A percentile compares a stretch with the other conserved stretches of the same genome.
phyloP scores from a whole-genome alignment of 2,888 invertebrate genomes.

The Brachylomia viminalis region DNA sequence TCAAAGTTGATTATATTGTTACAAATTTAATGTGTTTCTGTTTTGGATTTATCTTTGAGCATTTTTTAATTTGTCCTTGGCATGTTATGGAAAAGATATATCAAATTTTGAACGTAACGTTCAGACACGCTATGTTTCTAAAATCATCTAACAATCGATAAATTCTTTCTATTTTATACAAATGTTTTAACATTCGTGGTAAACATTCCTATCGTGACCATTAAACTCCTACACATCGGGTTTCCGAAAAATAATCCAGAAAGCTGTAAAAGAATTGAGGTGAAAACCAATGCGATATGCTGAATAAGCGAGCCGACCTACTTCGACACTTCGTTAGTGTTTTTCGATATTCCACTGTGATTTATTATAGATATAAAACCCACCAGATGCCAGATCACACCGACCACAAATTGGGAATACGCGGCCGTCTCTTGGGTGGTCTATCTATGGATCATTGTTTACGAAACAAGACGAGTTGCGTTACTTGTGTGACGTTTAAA shows the following conservation, averaged over 20 bases:
- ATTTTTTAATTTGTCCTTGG: background rate
- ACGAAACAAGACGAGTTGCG: constrained; percentile 68
- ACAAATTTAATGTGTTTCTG: background rate
- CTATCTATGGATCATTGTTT: constrained; percentile 77
- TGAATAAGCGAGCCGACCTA: constrained; percentile 79
- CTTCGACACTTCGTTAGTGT: constrained; percentile 81
- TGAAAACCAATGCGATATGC: constrained; percentile 70
- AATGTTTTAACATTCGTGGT: constrained; percentile 26
- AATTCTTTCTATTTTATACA: background rate
- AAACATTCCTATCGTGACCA: constrained; percentile 48
- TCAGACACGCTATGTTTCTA: constrained; percentile 1
- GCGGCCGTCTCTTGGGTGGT: constrained; percentile 80
- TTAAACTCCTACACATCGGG: constrained; percentile 63
- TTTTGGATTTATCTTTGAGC: background rate
- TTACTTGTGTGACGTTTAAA: constrained; percentile 61
- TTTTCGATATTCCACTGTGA: constrained; percentile 81
- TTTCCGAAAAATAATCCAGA: constrained; percentile 65
- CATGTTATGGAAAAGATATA: too few species aligned
- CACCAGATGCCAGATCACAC: constrained; percentile 81
- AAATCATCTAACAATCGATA: constrained; percentile 4
- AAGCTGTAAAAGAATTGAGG: constrained; percentile 73
- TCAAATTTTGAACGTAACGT: background rate
- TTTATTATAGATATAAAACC: constrained; percentile 86
- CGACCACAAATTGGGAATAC: constrained; percentile 75
- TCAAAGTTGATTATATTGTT: constrained; percentile 36